Evolutionary conservation across 2,888 invertebrate species (phyloP).

Genomic region (Sesia bembeciformis): DNA sequence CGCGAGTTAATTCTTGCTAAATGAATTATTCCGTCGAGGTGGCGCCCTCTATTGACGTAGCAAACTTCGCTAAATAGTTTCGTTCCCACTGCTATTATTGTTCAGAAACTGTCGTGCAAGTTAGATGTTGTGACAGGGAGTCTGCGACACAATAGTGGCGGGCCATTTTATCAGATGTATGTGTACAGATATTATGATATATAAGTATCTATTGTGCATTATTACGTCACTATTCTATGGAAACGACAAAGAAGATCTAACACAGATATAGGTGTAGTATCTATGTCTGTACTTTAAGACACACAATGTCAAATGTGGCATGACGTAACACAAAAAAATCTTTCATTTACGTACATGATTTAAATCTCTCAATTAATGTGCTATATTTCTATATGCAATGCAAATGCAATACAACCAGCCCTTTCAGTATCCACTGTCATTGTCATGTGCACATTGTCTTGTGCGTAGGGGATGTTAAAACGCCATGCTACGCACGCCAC

Average conservation of each 20-base stretch:
- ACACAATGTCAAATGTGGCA: too few species aligned
- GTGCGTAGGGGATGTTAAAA: too few species aligned
- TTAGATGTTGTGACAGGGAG: constrained; percentile 35
- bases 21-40: constrained; percentile 66
- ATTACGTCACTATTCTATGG: not conserved
- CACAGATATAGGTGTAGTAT: not conserved
- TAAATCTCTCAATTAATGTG: too few species aligned
- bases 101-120: constrained; percentile 58
- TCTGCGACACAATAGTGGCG: constrained; percentile 38
- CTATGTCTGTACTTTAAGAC: too few species aligned
- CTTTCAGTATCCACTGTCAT: too few species aligned
- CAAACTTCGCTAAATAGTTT: constrained; percentile 70
- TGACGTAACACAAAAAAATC: too few species aligned
- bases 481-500: too few species aligned
- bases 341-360: too few species aligned
- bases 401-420: not conserved
- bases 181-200: not conserved
- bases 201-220: not conserved
- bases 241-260: not conserved
- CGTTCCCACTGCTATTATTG: constrained; percentile 66
- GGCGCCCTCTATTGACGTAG: constrained; percentile 65
- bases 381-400: not conserved
- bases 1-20: constrained; percentile 55
- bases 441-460: too few species aligned
- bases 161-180: not conserved